Conservation (phyloP, 2,113 vertebrate genomes). For the Pleuronectes platessa region DNA sequence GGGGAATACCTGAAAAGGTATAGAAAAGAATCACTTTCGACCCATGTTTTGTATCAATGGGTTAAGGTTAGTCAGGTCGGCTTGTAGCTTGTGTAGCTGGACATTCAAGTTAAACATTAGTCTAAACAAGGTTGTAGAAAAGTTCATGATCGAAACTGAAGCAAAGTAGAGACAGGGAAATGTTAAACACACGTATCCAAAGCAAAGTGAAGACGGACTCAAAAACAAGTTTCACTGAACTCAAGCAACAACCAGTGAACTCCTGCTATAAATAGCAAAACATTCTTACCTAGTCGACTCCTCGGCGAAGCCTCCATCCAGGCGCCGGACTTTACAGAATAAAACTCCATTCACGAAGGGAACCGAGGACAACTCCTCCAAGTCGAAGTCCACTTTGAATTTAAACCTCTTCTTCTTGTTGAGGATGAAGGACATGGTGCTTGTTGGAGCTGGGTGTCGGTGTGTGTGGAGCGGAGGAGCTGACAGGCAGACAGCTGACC, state of each 20-base stretch:
- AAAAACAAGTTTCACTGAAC: neutral
- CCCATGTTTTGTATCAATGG: too few relatives aligned
- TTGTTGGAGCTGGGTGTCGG: rapidly evolving
- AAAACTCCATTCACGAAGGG: conserved; percentile 94
- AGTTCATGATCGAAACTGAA: neutral
- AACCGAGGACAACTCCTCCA: conserved; percentile 93
- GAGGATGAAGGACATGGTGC: conserved; percentile 87
- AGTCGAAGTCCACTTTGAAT: conserved; percentile 91
- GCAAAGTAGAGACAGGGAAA: neutral
- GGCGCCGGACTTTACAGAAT: conserved; percentile 94
- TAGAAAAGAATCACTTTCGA: too few relatives aligned
- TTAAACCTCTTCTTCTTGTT: conserved; percentile 96
- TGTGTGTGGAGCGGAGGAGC: too few relatives aligned
- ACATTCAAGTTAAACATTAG: neutral
- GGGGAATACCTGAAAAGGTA: too few relatives aligned
- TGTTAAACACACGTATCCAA: neutral
- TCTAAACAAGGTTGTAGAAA: too few relatives aligned
- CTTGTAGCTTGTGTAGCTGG: neutral
- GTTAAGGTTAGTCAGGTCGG: neutral
- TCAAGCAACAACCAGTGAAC: neutral
- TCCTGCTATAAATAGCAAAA: conserved; percentile 60
- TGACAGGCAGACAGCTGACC: conserved; percentile 6
- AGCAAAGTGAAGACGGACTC: neutral
- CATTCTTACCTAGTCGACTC: conserved; percentile 90
- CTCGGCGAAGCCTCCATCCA: conserved; percentile 90